These are phyloP conservation scores for Leguminivora glycinivorella DNA, from an alignment of 1,140 invertebrate species.

Conservation along the genomic window DNA sequence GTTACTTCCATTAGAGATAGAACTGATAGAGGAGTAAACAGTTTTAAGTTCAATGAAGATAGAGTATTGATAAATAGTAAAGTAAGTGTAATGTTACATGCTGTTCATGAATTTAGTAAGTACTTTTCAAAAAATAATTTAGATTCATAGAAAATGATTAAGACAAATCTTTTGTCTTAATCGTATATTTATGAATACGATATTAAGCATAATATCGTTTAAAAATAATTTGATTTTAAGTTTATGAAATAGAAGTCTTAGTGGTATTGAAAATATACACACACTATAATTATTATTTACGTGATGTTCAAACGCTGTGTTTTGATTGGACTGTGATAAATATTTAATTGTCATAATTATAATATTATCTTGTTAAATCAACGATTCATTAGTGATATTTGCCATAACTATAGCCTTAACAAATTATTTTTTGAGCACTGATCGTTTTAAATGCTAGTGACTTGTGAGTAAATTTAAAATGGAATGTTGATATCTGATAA, in stretches of 20 bases:
- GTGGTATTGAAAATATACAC: conserved; percentile 53
- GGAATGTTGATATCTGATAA: conserved; percentile 26
- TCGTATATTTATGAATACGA: background rate
- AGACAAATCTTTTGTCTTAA: background rate
- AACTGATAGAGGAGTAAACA: conserved; percentile 1
- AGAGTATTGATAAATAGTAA: conserved; percentile 4
- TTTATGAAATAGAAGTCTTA: conserved; percentile 33
- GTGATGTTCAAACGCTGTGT: conserved; percentile 54
- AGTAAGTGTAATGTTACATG: conserved; percentile 8
- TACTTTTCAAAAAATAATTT: conserved; percentile 17
- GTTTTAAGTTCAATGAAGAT: background rate
- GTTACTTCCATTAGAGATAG: background rate
- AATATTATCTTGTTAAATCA: conserved; percentile 46
- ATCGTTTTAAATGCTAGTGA: conserved; percentile 32
- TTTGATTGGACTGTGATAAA: conserved; percentile 48
- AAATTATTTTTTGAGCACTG: conserved; percentile 58
- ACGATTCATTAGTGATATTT: conserved; percentile 43
- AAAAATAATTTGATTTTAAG: conserved; percentile 2
- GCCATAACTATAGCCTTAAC: conserved; percentile 46
- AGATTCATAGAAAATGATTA: background rate
- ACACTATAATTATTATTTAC: conserved; percentile 44
- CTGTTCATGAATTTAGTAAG: background rate
- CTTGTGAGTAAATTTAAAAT: conserved; percentile 17
- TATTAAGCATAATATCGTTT: background rate
- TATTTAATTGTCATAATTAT: conserved; percentile 41